phyloP scores from a whole-genome alignment of 2,113 vertebrate species.

The Mionectes macconnelli region DNA sequence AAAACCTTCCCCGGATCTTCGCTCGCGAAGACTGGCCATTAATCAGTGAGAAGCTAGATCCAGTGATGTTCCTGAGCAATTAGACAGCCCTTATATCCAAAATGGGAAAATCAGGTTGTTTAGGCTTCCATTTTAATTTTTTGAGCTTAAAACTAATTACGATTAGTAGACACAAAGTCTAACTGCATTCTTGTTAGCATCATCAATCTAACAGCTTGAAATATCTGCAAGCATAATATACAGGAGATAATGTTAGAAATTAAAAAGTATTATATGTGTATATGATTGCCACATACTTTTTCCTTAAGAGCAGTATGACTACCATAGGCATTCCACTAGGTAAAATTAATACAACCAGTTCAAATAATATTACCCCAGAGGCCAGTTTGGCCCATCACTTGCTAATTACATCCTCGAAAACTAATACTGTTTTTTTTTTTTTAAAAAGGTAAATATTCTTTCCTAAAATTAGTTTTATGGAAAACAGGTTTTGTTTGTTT shows the following conservation, averaged over 20 bases:
- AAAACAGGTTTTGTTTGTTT: slow-evolving; percentile 29
- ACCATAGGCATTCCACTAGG: not conserved
- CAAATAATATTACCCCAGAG: not conserved
- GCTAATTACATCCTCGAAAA: not conserved
- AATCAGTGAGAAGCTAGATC: not conserved
- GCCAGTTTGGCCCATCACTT: not conserved
- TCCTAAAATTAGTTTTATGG: slow-evolving; percentile 34
- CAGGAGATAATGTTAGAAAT: not conserved
- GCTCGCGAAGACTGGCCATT: too few relatives aligned
- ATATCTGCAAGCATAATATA: not conserved
- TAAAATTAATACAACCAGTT: not conserved
- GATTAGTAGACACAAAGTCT: not conserved
- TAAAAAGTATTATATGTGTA: not conserved
- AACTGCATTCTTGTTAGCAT: not conserved
- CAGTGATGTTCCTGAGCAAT: not conserved
- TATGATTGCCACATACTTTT: not conserved
- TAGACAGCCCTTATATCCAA: not conserved
- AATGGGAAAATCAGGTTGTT: not conserved
- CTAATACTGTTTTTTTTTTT: not conserved
- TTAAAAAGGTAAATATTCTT: not conserved
- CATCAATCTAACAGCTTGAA: not conserved
- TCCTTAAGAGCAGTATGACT: not conserved
- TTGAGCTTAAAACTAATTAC: not conserved
- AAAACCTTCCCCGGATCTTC: too few relatives aligned
- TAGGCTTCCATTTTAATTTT: not conserved